A percentile compares a stretch with the other conserved stretches of the same genome.
Conservation (phyloP, 2,888 invertebrate species). For the Caenorhabditis sp. region DNA sequence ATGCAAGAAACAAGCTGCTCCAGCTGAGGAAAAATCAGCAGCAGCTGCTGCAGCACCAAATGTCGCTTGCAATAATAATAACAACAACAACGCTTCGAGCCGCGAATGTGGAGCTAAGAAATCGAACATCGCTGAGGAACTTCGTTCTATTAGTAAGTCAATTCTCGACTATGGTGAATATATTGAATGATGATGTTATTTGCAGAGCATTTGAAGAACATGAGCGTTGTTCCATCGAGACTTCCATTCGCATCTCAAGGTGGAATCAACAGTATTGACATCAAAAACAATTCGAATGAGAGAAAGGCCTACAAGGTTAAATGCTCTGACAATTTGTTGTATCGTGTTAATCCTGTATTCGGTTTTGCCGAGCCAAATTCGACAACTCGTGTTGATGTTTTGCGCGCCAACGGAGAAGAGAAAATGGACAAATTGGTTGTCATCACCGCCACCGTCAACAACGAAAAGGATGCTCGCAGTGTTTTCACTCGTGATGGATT, state of each 20-base stretch:
- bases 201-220: background rate
- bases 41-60: slow-evolving; percentile 7
- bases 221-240: slow-evolving; percentile 24
- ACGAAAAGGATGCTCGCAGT: slow-evolving; percentile 3
- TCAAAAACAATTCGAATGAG: slow-evolving; percentile 34
- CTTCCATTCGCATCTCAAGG: slow-evolving; percentile 25
- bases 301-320: slow-evolving; percentile 41
- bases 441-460: slow-evolving; percentile 29
- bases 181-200: background rate
- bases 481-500: background rate
- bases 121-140: background rate
- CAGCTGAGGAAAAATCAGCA: slow-evolving; percentile 7
- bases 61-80: too few relatives aligned
- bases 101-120: slow-evolving; percentile 14
- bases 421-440: slow-evolving; percentile 41
- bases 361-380: slow-evolving; percentile 39
- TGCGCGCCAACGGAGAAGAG: slow-evolving; percentile 31
- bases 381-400: slow-evolving; percentile 29
- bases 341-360: slow-evolving; percentile 39
- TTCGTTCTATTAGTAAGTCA: slow-evolving; percentile 8
- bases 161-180: background rate
- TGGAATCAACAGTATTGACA: slow-evolving; percentile 22
- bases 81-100: background rate
- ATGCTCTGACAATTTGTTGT: slow-evolving; percentile 40
- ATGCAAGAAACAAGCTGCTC: background rate